These are phyloP conservation scores for Sebastes dallii DNA, from an alignment of 2,797 vertebrate species.

Conservation along the genomic window DNA sequence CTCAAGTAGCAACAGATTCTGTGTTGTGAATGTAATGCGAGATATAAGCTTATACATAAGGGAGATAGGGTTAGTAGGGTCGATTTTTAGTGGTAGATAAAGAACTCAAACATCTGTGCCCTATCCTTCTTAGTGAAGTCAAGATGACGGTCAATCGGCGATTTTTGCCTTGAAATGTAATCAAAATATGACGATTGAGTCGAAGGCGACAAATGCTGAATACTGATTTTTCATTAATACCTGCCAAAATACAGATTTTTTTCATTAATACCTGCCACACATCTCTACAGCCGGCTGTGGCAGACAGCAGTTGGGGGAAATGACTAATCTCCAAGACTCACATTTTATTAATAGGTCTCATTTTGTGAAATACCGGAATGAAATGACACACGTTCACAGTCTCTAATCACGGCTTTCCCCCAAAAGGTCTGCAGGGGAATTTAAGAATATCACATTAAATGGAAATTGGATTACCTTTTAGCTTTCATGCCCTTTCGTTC, in stretches of 20 bases:
- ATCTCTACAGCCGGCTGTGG: slow-evolving; percentile 10
- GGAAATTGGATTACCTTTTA: slow-evolving; percentile 75
- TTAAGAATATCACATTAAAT: slow-evolving; percentile 73
- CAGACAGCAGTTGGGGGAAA: slow-evolving; percentile 24
- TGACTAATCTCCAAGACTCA: slow-evolving; percentile 64
- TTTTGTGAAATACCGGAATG: slow-evolving; percentile 53
- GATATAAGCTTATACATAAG: not conserved
- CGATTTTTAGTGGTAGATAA: not conserved
- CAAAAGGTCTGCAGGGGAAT: slow-evolving; percentile 64
- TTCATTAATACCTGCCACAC: slow-evolving; percentile 31
- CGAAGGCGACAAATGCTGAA: slow-evolving; percentile 17
- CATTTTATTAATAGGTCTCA: slow-evolving; percentile 69
- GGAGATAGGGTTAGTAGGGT: not conserved
- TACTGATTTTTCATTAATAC: slow-evolving; percentile 41
- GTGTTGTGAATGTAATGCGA: slow-evolving; percentile 22
- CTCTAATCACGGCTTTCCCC: slow-evolving; percentile 61
- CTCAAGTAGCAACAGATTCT: slow-evolving; percentile 30
- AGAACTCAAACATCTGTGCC: not conserved
- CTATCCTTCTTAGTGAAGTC: not conserved
- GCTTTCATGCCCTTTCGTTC: slow-evolving; percentile 64
- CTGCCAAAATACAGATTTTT: slow-evolving; percentile 27
- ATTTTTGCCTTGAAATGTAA: slow-evolving; percentile 15
- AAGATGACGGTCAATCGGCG: not conserved
- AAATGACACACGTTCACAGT: slow-evolving; percentile 46
- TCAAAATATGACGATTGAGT: slow-evolving; percentile 14